Evolutionary conservation across 2,888 invertebrate species (phyloP), one percentile per base, ranked within the genome.

Genomic region (Rhagonycha fulva): DNA sequence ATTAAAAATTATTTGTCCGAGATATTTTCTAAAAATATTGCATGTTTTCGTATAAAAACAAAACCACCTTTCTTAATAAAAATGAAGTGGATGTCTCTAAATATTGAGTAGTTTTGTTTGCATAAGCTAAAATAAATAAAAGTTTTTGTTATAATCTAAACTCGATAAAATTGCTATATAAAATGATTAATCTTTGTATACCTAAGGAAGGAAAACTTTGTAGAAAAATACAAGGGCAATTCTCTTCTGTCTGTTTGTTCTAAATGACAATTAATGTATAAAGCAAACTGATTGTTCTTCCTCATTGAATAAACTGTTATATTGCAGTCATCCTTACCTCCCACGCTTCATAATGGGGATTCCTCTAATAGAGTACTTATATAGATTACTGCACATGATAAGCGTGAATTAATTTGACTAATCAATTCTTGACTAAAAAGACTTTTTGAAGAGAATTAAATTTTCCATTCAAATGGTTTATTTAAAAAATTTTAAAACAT

Each of bases 231-330:
- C 47, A 47, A 47, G 47, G 47, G 47, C 47, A 47, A 47, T 47
- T n/a, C 47, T 47, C 47, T 47, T 47, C 12, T 47, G 47, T 47
- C 12, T 47, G 47, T 47, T 47, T 47, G 47, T 7, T 47, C n/a
- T 47, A 47, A 47, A 47, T n/a, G 47, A 69, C 77, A 80, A 80
- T 81, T 80, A 81, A 79, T 79, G 80, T 80, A 80, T 81, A 80
- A 81, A 81, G 80, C 78, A 80, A 79, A 79, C 79, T 81, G 81
- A 81, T 81, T 81, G 80, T 81, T 81, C 81, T 81, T 81, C 81
- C 81, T 81, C 80, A 81, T 81, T 81, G 80, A 78, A 79, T 79
- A 80, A 80, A 80, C 79, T 79, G 75, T 74, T 80, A 75, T 81
- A 81, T 81, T 81, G 80, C 78, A 78, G 80, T 80, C 81, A 80